Base-by-base conservation (phyloP, 1,140 invertebrate genomes). In the Macrobrachium rosenbergii region DNA sequence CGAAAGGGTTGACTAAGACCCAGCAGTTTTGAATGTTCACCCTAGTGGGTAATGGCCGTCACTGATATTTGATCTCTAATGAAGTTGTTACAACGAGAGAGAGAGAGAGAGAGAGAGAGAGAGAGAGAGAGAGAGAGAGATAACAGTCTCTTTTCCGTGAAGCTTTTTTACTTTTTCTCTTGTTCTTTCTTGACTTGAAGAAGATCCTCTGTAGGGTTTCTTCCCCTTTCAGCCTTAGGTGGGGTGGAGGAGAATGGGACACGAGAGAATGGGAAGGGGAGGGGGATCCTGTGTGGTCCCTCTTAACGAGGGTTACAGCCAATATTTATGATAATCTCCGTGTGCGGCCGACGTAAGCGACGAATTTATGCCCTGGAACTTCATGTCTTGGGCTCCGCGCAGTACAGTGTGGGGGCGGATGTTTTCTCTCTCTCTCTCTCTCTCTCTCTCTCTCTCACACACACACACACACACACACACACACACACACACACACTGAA, bases 261-360 rank as follows among this genome's bases (percentile, higher is more conserved):
- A 11, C 17, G 6, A 21, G 77, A 6, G 21, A 16, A 43, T 16
- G 23, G n/a, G 52, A 7, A 37, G n/a, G 77, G 21, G 77, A 16
- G n/a, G 59, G 76, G 7, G 21, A 60, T 19, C 77, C 63, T 79
- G 28, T 23, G n/a, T 79, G 21, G 62, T 60, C 52, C 52, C 52
- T 52, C 52, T 52, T 52, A 52, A 45, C 52, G 76, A 21, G 45
- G 52, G 76, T 58, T 78, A 21, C 77, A 16, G n/a, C 59, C 77
- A 23, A 79, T 79, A 79, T 79, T 79, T 79, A 79, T 79, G 77
- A 79, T 79, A 79, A 21, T 19, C 77, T 19, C n/a, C 77, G n/a
- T 79, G 77, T 79, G 77, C 62, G 77, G 77, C 77, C 77, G 21
- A 28, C 37, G 37, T 75, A 75, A 75, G 73, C 19, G 73, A 75